A percentile compares a stretch with the other conserved stretches of the same genome.
These are phyloP conservation scores for Protosalanx chinensis DNA, from an alignment of 2,797 vertebrate species.

Conservation along the genomic window DNA sequence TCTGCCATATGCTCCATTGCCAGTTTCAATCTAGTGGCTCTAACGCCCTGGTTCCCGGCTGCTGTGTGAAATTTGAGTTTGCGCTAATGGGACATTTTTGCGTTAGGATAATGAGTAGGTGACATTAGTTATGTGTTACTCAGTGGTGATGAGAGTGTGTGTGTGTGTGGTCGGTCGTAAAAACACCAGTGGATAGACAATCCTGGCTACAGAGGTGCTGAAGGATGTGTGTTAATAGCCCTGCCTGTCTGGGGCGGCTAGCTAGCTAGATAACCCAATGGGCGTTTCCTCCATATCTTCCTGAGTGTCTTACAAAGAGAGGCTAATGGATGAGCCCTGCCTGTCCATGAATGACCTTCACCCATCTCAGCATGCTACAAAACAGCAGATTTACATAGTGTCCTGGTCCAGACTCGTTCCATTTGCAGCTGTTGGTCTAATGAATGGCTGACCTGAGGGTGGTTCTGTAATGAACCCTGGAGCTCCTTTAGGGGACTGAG, in stretches of 20 bases:
- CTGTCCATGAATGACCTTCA: conserved; percentile 46
- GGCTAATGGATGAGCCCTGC: conserved; percentile 49
- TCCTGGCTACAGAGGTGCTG: conserved; percentile 10
- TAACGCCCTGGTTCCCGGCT: conserved; percentile 27
- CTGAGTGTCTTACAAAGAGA: background rate
- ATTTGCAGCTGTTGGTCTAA: conserved; percentile 45
- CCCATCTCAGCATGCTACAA: conserved; percentile 50
- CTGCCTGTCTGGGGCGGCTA: conserved; percentile 7
- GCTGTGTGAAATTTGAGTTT: conserved; percentile 44
- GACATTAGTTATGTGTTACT: conserved; percentile 29
- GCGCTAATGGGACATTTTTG: conserved; percentile 31
- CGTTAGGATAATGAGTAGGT: conserved; percentile 4
- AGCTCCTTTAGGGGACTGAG: background rate
- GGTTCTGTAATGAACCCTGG: conserved; percentile 3
- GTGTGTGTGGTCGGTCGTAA: conserved; percentile 37
- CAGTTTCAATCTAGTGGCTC: conserved; percentile 53
- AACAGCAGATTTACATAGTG: conserved; percentile 31
- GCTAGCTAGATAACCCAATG: conserved; percentile 9
- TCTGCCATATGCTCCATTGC: conserved; percentile 61
- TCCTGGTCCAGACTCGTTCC: conserved; percentile 38
- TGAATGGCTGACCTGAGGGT: conserved; percentile 32
- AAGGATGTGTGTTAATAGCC: conserved; percentile 19
- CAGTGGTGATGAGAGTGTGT: conserved; percentile 19
- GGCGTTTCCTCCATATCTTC: conserved; percentile 25
- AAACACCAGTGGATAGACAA: conserved; percentile 25